phyloP scores from a whole-genome alignment of 2,113 vertebrate species.

The Entelurus aequoreus region DNA sequence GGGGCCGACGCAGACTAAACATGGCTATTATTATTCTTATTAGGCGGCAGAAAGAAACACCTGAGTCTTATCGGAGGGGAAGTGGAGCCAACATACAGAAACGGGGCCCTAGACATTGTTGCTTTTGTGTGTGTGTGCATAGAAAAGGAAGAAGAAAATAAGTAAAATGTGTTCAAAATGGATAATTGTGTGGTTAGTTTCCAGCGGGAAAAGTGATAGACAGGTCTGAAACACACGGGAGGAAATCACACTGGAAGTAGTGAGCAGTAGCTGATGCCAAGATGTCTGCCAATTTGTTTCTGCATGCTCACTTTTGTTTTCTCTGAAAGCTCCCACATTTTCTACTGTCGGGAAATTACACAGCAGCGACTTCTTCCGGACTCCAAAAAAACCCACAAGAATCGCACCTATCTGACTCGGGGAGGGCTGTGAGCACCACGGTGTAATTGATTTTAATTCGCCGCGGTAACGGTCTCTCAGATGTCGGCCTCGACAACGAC shows the following conservation, averaged over 20 bases:
- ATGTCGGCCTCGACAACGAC: conserved; percentile 24
- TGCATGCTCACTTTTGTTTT: conserved; percentile 56
- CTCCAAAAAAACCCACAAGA: too few species aligned
- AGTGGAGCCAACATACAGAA: conserved; percentile 49
- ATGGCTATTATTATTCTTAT: conserved; percentile 52
- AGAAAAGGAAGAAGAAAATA: too few species aligned
- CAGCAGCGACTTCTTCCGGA: conserved; percentile 44
- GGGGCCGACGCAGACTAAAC: conserved; percentile 80
- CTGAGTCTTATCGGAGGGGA: conserved; percentile 80
- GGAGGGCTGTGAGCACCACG: background rate
- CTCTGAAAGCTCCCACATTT: conserved; percentile 62
- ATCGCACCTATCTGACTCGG: conserved; percentile 16
- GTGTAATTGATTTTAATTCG: conserved; percentile 46
- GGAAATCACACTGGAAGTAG: conserved; percentile 72
- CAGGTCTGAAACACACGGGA: conserved; percentile 77
- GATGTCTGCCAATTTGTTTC: conserved; percentile 73
- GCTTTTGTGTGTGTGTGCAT: too few species aligned
- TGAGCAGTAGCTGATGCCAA: conserved; percentile 78
- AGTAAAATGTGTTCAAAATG: too few species aligned
- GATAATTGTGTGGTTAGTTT: conserved; percentile 53
- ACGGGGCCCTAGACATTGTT: conserved; percentile 39
- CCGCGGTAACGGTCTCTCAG: conserved; percentile 18
- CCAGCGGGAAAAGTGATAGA: conserved; percentile 78
- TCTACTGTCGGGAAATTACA: conserved; percentile 71
- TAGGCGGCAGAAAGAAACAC: conserved; percentile 76